A percentile compares a stretch with the other conserved stretches of the same genome.
Evolutionary conservation across 2,888 invertebrate genomes (phyloP).

Genomic region (Tiliacea aurago): DNA sequence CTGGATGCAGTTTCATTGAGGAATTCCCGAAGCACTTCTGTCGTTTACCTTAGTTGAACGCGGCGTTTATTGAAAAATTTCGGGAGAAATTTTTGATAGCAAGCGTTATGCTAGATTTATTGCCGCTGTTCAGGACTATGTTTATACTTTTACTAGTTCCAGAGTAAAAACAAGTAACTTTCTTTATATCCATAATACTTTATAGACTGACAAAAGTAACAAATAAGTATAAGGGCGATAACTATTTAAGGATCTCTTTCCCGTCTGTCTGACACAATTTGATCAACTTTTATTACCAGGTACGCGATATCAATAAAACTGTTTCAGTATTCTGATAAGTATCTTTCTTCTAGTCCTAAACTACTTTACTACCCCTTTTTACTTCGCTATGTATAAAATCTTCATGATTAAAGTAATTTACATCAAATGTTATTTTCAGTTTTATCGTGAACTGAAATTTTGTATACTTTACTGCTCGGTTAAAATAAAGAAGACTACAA

Average conservation of each 20-base stretch:
- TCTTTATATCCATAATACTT: not conserved
- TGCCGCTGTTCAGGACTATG: not conserved
- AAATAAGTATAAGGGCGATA: not conserved
- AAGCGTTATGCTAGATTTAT: not conserved
- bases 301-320: conserved; percentile 37
- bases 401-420: conserved; percentile 16
- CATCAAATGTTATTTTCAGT: conserved; percentile 12
- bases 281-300: conserved; percentile 22
- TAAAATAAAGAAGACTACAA: conserved; percentile 53
- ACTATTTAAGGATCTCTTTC: not conserved
- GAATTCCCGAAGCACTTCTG: conserved; percentile 50
- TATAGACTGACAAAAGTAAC: not conserved
- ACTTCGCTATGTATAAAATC: conserved; percentile 4
- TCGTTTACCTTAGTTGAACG: conserved; percentile 36
- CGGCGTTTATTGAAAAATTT: conserved; percentile 52
- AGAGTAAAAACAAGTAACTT: not conserved
- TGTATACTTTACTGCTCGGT: conserved; percentile 27
- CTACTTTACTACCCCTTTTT: conserved; percentile 33
- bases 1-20: conserved; percentile 54
- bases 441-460: conserved; percentile 21
- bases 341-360: conserved; percentile 24
- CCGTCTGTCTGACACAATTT: conserved; percentile 13
- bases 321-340: conserved; percentile 11
- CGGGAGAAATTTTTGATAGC: conserved; percentile 13
- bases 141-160: not conserved